Conservation (phyloP, 1,140 invertebrate species). For the Dreissena polymorpha region DNA sequence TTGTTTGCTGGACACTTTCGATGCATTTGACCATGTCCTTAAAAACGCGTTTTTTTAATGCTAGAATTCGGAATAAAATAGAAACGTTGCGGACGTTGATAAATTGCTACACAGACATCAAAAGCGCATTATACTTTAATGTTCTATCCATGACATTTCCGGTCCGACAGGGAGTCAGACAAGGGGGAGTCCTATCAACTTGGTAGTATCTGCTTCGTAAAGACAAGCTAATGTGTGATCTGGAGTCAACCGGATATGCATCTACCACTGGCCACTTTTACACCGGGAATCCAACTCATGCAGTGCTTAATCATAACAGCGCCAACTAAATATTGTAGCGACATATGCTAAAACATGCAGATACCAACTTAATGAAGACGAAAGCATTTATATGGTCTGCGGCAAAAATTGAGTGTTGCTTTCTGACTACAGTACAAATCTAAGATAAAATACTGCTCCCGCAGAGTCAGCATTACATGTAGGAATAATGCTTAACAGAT, state of each 20-base stretch:
- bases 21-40: background rate
- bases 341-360: background rate
- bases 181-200: background rate
- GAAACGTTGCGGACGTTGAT: background rate
- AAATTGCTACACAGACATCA: background rate
- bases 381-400: background rate
- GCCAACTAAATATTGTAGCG: background rate
- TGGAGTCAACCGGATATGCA: background rate
- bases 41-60: background rate
- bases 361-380: background rate
- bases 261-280: background rate
- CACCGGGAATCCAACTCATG: constrained; percentile 6
- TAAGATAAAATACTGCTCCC: too few relatives aligned
- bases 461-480: too few relatives aligned
- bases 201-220: background rate
- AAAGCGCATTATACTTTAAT: background rate
- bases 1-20: background rate
- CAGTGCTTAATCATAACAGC: background rate
- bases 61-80: background rate
- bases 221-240: background rate
- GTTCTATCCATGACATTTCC: background rate
- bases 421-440: too few relatives aligned
- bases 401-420: background rate
- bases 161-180: background rate
- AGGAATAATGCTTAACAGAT: too few relatives aligned